A percentile compares a stretch with the other conserved stretches of the same genome.
Evolutionary conservation across 2,113 vertebrate genomes (phyloP).

Genomic region (Propithecus coquereli): DNA sequence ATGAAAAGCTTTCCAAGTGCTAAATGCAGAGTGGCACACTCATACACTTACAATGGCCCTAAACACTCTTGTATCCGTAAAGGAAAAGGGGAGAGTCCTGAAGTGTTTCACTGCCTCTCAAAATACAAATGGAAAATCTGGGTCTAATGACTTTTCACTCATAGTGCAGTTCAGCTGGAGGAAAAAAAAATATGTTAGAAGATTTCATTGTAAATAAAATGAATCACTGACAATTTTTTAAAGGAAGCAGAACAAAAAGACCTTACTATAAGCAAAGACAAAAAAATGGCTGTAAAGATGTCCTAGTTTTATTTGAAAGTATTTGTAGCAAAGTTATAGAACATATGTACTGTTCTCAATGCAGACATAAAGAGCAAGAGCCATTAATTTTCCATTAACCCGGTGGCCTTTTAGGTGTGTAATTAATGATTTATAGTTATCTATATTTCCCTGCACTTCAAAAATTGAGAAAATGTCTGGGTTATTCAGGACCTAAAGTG

Average conservation of each 20-base stretch:
- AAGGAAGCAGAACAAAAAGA: constrained; percentile 33
- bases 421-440: constrained; percentile 38
- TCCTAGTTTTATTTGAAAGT: constrained; percentile 46
- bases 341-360: neutral
- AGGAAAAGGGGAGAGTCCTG: neutral
- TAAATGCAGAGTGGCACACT: neutral
- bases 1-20: neutral
- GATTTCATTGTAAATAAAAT: constrained; percentile 61
- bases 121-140: constrained; percentile 54
- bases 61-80: neutral
- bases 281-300: neutral
- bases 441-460: neutral
- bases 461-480: neutral
- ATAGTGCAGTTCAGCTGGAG: neutral
- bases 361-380: neutral
- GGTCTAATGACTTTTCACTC: constrained; percentile 41
- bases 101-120: constrained; percentile 37
- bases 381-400: constrained; percentile 48
- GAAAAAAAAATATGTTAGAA: neutral
- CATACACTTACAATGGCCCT: neutral
- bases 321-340: neutral
- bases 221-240: constrained; percentile 36
- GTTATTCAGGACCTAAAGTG: constrained; percentile 19
- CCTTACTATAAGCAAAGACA: constrained; percentile 18
- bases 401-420: neutral